Evolutionary conservation across 2,797 vertebrate species (phyloP).

Genomic region (Enteromius trimaculatus): DNA sequence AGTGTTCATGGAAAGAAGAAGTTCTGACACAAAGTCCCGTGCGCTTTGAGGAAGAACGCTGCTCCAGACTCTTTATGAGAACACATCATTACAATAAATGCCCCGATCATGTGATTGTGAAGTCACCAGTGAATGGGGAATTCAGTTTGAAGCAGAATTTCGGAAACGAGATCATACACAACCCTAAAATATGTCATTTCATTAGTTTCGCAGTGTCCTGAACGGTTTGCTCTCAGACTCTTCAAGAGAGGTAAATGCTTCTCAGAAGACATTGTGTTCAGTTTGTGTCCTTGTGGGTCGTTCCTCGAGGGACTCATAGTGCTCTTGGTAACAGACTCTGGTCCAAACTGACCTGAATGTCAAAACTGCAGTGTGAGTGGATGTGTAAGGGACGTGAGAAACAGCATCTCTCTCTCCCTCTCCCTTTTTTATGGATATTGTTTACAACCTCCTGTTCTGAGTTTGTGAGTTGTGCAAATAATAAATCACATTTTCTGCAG

Average conservation of each 20-base stretch:
- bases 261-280: slow-evolving; percentile 66
- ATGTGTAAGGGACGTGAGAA: background rate
- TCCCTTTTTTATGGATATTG: too few species aligned
- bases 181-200: background rate
- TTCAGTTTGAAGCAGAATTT: background rate
- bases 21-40: background rate
- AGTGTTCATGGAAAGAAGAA: slow-evolving; percentile 35
- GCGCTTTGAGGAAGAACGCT: slow-evolving; percentile 18
- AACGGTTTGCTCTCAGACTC: slow-evolving; percentile 44
- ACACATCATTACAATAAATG: slow-evolving; percentile 14
- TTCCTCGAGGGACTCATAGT: slow-evolving; percentile 40
- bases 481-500: background rate
- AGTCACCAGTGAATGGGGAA: background rate
- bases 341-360: slow-evolving; percentile 34
- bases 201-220: slow-evolving; percentile 17
- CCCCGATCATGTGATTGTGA: slow-evolving; percentile 27
- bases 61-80: background rate
- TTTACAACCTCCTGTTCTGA: background rate
- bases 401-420: background rate
- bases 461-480: background rate
- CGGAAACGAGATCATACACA: background rate
- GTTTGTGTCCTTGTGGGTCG: slow-evolving; percentile 60
- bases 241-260: slow-evolving; percentile 58
- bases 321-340: slow-evolving; percentile 33
- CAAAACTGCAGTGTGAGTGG: background rate